These are phyloP conservation scores for Petrocephalus zakoni DNA, from an alignment of 2,113 vertebrate genomes.

Conservation along the genomic window DNA sequence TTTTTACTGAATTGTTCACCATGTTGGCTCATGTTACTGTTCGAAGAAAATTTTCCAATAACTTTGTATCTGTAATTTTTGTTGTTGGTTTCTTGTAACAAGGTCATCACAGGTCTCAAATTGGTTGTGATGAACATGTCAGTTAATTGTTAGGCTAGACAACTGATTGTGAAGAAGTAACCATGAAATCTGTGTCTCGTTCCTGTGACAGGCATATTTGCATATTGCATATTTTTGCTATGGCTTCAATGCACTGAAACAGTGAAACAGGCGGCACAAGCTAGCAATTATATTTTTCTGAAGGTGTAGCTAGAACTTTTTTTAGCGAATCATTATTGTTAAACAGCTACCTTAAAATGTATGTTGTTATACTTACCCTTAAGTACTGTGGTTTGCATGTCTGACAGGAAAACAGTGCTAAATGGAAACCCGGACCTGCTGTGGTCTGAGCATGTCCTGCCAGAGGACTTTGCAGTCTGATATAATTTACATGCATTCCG, in stretches of 20 bases:
- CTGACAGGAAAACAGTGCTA: background rate
- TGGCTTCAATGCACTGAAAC: background rate
- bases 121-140: background rate
- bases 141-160: background rate
- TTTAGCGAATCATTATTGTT: background rate
- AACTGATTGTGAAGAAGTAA: background rate
- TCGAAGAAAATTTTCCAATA: background rate
- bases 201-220: background rate
- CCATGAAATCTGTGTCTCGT: background rate
- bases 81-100: background rate
- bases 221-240: background rate
- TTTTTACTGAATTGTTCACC: background rate
- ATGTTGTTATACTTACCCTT: background rate
- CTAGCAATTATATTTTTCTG: background rate
- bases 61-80: background rate
- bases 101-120: background rate
- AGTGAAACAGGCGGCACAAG: background rate
- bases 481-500: background rate
- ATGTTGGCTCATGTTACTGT: background rate
- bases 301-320: background rate
- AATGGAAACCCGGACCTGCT: background rate
- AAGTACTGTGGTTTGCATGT: background rate
- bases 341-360: background rate
- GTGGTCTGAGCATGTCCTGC: background rate
- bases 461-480: conserved; percentile 5